Evolutionary conservation across 2,113 vertebrate species (phyloP).

Genomic region (Falco punctatus): DNA sequence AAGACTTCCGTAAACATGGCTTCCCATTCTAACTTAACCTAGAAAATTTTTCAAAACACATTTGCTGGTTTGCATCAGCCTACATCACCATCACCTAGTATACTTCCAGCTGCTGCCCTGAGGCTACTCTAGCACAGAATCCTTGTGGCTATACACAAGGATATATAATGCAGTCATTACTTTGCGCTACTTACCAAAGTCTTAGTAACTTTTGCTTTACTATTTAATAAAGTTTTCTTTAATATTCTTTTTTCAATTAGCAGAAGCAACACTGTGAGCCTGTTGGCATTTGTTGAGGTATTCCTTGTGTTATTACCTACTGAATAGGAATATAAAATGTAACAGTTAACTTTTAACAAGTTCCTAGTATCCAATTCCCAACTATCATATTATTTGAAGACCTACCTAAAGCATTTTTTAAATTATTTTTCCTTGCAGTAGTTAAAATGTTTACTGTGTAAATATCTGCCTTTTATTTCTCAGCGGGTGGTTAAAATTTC

Average conservation of each 20-base stretch:
- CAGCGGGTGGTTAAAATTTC: not conserved
- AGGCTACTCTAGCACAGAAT: not conserved
- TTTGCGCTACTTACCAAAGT: not conserved
- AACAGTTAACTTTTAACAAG: not conserved
- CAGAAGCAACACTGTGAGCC: not conserved
- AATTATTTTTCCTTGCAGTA: not conserved
- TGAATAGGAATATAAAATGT: not conserved
- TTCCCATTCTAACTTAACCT: not conserved
- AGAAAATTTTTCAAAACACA: not conserved
- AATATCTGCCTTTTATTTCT: conserved; percentile 12
- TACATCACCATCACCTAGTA: not conserved
- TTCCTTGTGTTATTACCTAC: not conserved
- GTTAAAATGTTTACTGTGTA: not conserved
- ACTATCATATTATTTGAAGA: not conserved
- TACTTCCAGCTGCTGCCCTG: not conserved
- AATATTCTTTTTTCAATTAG: not conserved
- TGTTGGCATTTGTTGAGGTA: not conserved
- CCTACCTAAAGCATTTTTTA: not conserved
- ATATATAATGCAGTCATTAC: not conserved
- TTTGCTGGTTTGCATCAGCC: not conserved
- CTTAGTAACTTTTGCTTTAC: not conserved
- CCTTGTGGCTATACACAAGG: not conserved
- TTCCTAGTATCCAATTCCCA: not conserved
- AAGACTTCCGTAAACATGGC: not conserved
- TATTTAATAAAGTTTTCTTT: not conserved